Evolutionary conservation across 2,888 invertebrate genomes (phyloP).

Genomic region (Parasteatoda lunata): DNA sequence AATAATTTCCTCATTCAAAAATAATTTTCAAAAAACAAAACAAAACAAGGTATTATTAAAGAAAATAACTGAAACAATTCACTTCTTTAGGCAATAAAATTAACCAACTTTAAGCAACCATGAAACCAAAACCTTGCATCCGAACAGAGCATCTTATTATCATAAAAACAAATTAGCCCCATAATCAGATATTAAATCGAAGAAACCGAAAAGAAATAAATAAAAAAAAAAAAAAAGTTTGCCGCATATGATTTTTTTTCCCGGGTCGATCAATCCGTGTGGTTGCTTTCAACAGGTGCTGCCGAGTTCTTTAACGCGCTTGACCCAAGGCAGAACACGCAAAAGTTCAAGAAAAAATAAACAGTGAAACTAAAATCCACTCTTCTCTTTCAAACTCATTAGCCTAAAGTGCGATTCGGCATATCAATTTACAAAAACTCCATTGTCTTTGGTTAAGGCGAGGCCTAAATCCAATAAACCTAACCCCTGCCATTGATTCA

Average conservation of each 20-base stretch:
- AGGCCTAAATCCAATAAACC: constrained; percentile 15
- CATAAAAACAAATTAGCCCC: background rate
- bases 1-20: too few relatives aligned
- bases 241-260: too few relatives aligned
- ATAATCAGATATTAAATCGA: background rate
- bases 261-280: background rate
- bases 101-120: too few relatives aligned
- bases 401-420: constrained; percentile 17
- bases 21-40: too few relatives aligned
- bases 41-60: too few relatives aligned
- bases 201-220: background rate
- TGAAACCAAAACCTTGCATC: too few relatives aligned
- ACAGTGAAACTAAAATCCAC: background rate
- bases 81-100: too few relatives aligned
- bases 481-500: constrained; percentile 17
- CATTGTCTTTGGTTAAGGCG: constrained; percentile 44
- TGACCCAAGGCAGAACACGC: constrained; percentile 30
- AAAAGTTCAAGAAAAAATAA: constrained; percentile 2
- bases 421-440: constrained; percentile 51
- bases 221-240: background rate
- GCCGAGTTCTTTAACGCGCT: background rate
- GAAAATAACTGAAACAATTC: too few relatives aligned
- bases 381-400: constrained; percentile 21
- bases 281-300: background rate
- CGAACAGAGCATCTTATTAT: too few relatives aligned